phyloP scores from a whole-genome alignment of 1,140 invertebrate genomes.

The Zeugodacus cucurbitae region DNA sequence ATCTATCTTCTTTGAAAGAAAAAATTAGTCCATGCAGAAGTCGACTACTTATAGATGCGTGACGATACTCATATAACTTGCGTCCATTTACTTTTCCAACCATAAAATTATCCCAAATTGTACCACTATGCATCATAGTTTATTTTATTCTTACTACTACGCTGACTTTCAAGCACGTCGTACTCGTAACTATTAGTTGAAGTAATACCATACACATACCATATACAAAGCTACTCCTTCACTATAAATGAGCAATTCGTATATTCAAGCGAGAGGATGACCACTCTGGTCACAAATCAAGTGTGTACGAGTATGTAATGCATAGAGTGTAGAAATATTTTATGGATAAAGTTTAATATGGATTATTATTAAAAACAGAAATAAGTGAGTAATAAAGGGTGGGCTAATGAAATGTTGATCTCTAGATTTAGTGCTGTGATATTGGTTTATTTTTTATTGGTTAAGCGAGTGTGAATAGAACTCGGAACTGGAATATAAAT shows the following conservation, averaged over 20 bases:
- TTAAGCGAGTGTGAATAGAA: too few species aligned
- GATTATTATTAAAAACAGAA: background rate
- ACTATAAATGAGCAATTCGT: background rate
- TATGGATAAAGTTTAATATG: slow-evolving; percentile 13
- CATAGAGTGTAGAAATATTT: background rate
- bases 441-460: too few species aligned
- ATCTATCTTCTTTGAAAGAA: too few species aligned
- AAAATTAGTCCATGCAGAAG: too few species aligned
- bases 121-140: background rate
- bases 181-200: background rate
- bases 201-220: background rate
- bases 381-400: background rate
- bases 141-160: background rate
- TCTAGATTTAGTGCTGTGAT: too few species aligned
- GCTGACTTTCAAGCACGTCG: background rate
- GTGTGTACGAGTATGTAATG: background rate
- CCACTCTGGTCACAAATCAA: background rate
- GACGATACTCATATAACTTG: too few species aligned
- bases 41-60: too few species aligned
- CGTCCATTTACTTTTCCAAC: too few species aligned
- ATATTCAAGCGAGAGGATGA: background rate
- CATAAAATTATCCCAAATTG: too few species aligned
- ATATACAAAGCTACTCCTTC: background rate
- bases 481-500: too few species aligned
- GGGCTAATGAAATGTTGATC: background rate